Evolutionary conservation across 1,140 invertebrate species (phyloP), one percentile per base, ranked within the genome.

Genomic region (Chrysopa pallens): DNA sequence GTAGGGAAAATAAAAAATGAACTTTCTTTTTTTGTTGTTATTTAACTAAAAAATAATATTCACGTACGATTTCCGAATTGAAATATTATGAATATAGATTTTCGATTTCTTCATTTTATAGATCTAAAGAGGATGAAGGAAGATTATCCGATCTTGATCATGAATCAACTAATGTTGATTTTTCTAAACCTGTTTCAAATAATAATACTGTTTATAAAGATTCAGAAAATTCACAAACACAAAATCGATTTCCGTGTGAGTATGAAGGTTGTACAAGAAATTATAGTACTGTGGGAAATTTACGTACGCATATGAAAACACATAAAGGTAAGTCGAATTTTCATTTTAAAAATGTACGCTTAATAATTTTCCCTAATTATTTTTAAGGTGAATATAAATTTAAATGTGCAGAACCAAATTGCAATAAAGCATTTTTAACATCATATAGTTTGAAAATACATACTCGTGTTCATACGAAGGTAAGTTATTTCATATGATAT

Each of bases 371-470:
- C 15, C 47, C 15, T 44, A 31, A n/a, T 39, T 45, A 50, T 51
- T 50, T 70, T 73, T 52, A 68, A 92, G 89, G 89, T 55, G 89
- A 95, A 69, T 94, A 85, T 67, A 78, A 83, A 54, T 95, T 94
- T 67, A 82, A 88, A 63, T 95, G 90, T 64, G 73, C 80, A 27
- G 80, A 91, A 60, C 70, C 76, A 43, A 76, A 73, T 47, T 96
- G 92, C 66, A 82, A 83, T 36, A 95, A 95, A 66, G 82, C 84
- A 40, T 96, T 95, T 67, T 69, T 95, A 15, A 94, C 90, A 8
- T 94, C 84, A 29, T 94, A 94, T 66, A 91, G 87, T 63, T 66
- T 95, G 43, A 93, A 93, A 68, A 91, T 95, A 50, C 92, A 95
- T 63, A 77, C 91, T 43, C 69, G 91, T 51, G 89, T 94, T 42